Evolutionary conservation across 2,797 vertebrate genomes (phyloP).

Genomic region (Gambusia yucatana): DNA sequence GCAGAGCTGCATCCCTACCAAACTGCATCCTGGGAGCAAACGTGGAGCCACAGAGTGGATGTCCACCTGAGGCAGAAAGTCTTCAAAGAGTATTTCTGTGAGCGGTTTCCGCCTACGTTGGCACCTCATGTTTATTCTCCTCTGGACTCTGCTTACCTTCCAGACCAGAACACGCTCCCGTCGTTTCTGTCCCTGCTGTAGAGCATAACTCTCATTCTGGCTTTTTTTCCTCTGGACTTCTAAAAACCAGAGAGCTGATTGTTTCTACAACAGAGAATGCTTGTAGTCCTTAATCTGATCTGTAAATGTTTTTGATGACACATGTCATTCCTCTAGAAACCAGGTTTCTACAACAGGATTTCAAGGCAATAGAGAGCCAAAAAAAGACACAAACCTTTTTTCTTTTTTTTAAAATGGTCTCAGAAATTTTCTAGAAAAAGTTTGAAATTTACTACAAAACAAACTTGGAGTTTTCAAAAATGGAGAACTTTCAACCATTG

Average conservation of each 20-base stretch:
- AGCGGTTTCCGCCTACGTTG: constrained; percentile 2
- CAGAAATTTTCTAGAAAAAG: too few species aligned
- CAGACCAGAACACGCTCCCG: constrained; percentile 33
- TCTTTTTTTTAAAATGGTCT: too few species aligned
- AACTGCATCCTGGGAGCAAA: constrained; percentile 47
- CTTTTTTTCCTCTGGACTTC: constrained; percentile 2
- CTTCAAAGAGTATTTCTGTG: constrained; percentile 22
- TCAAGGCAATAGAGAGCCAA: too few species aligned
- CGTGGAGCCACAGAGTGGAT: constrained; percentile 32
- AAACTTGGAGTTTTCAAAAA: too few species aligned
- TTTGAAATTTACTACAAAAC: too few species aligned
- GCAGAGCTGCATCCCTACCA: constrained; percentile 40
- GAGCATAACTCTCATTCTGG: constrained; percentile 30
- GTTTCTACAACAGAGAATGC: background rate
- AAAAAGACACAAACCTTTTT: too few species aligned
- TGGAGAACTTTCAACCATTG: too few species aligned
- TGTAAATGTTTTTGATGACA: background rate
- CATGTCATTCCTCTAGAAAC: background rate
- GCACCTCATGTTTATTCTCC: constrained; percentile 40
- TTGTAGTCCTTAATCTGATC: background rate
- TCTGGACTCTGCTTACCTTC: constrained; percentile 36
- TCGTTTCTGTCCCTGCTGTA: constrained; percentile 30
- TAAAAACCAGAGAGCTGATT: constrained; percentile 24
- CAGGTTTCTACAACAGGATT: too few species aligned
- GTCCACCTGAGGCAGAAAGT: constrained; percentile 36